Evolutionary conservation across 1,140 invertebrate genomes (phyloP).

Genomic region (Cydia strobilella): DNA sequence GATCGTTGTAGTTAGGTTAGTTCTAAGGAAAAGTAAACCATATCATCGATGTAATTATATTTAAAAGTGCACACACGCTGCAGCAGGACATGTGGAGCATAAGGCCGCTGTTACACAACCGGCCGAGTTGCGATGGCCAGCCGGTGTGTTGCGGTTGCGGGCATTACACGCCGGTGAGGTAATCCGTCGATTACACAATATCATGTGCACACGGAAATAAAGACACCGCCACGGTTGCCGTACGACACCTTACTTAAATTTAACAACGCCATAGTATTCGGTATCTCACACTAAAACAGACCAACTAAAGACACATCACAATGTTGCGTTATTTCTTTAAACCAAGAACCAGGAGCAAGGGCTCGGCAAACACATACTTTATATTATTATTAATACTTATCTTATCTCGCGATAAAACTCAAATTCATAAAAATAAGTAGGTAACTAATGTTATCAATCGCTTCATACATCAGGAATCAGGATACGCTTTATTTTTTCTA

Average conservation of each 20-base stretch:
- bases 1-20: background rate
- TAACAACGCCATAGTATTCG: background rate
- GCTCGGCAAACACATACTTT: too few species aligned
- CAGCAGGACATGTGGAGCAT: constrained; percentile 5
- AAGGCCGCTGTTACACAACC: constrained; percentile 30
- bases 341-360: too few species aligned
- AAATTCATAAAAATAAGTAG: too few species aligned
- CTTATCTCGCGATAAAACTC: too few species aligned
- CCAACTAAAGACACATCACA: too few species aligned
- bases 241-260: background rate
- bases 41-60: background rate
- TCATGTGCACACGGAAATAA: constrained; percentile 27
- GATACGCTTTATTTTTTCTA: background rate
- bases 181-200: constrained; percentile 22
- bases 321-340: background rate
- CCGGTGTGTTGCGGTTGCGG: constrained; percentile 31
- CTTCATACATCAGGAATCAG: background rate
- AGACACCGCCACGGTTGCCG: background rate
- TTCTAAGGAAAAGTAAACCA: constrained; percentile 14
- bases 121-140: constrained; percentile 25
- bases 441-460: too few species aligned
- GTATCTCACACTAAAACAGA: background rate
- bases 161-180: constrained; percentile 26
- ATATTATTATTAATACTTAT: too few species aligned
- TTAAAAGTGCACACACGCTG: constrained; percentile 10